Conservation (phyloP, 1,140 invertebrate genomes). For the Tribolium castaneum region DNA sequence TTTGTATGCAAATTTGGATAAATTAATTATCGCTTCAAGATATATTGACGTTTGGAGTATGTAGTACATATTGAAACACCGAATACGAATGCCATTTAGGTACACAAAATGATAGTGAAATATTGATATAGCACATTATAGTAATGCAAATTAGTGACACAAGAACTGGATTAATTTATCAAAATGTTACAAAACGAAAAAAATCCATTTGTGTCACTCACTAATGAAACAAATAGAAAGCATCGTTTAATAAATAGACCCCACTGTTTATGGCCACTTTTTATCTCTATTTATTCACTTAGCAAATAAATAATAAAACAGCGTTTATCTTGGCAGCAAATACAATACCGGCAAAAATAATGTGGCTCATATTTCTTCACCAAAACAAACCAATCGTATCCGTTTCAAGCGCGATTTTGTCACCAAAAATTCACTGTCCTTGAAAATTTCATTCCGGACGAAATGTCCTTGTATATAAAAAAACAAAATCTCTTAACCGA, state of each 20-base stretch:
- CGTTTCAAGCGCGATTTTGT: not conserved
- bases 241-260: not conserved
- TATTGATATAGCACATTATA: not conserved
- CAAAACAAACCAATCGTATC: not conserved
- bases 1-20: not conserved
- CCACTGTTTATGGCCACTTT: not conserved
- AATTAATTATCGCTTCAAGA: not conserved
- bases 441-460: not conserved
- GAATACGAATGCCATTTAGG: not conserved
- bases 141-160: not conserved
- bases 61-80: not conserved
- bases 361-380: not conserved
- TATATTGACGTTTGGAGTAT: not conserved
- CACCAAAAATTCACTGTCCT: not conserved
- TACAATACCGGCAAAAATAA: not conserved
- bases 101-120: not conserved
- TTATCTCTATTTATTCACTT: constrained; percentile 7
- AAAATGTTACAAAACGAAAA: too few species aligned
- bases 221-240: not conserved
- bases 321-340: constrained; percentile 7
- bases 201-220: not conserved
- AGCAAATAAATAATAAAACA: constrained; percentile 6
- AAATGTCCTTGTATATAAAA: not conserved
- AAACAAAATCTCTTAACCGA: constrained; percentile 2
- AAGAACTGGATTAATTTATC: not conserved